Evolutionary conservation across 2,888 invertebrate species (phyloP), one percentile per base, ranked within the genome.

Genomic region (Rhingia rostrata): DNA sequence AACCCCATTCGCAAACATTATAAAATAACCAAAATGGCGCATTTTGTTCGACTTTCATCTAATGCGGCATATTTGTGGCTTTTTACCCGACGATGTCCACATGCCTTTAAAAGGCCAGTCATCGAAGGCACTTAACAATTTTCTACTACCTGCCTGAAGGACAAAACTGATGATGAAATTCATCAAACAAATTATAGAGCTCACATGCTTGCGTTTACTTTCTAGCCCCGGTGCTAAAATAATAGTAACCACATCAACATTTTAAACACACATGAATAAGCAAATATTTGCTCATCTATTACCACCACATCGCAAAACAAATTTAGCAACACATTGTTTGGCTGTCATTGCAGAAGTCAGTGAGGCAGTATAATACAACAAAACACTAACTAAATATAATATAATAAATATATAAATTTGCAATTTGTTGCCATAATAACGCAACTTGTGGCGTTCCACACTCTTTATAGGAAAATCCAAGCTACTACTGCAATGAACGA

Each of bases 271-370:
- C 54, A 64, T 56, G 72, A 63, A 82, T 54, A 30, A 66, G 60
- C 45, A 64, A 66, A 82, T 72, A 61, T 56, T 56, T 66, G 61
- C 70, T 61, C 54, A 56, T 43, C 72, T 72, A 66, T 67, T 60
- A 47, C 51, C 33, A 41, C 35, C 33, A 22, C 51, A 49, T 67
- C 35, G 66, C 49, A 43, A 45, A 35, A 45, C 10, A 60, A 73
- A 73, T 60, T 79, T 58, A 64, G 47, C 73, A 73, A 66, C 66
- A 43, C 33, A 58, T 72, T 72, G 49, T 49, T 45, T 12, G 61
- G 43, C 61, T 69, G 53, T 66, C 73, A 73, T 73, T 67, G 73
- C 66, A 80, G 79, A 30, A 72, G 60, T 22, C 53, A 43, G 9
- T 10, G 12, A 51, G 49, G 39, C n/a, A 30, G 43, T 45, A 45